A percentile compares a stretch with the other conserved stretches of the same genome.
phyloP scores from a whole-genome alignment of 2,797 vertebrate species.

The Paedocypris micromegethes region DNA sequence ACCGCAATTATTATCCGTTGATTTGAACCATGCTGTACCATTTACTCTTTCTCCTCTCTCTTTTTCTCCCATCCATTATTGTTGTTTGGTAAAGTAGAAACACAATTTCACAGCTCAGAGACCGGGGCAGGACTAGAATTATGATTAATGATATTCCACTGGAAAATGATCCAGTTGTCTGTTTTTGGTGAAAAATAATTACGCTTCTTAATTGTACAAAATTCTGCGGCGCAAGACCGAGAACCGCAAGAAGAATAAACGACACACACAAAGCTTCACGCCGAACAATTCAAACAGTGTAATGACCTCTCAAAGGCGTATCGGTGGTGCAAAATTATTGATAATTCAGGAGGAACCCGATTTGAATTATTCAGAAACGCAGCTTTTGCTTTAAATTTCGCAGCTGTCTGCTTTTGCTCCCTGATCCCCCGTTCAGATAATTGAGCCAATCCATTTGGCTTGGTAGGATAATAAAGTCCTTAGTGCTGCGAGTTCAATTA shows the following conservation, averaged over 20 bases:
- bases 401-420: conserved; percentile 13
- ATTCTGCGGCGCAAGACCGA: conserved; percentile 63
- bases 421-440: conserved; percentile 23
- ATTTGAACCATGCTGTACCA: conserved; percentile 57
- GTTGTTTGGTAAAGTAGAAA: conserved; percentile 74
- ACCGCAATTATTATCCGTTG: conserved; percentile 61
- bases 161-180: conserved; percentile 66
- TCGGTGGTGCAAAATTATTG: conserved; percentile 21
- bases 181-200: conserved; percentile 67
- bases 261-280: background rate
- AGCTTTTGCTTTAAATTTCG: conserved; percentile 13
- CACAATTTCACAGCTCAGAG: conserved; percentile 74
- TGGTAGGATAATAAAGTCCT: conserved; percentile 27
- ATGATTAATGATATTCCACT: conserved; percentile 72
- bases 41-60: conserved; percentile 52
- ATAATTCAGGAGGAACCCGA: conserved; percentile 29
- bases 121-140: conserved; percentile 64
- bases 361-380: conserved; percentile 29
- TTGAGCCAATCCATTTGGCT: conserved; percentile 27
- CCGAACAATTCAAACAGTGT: conserved; percentile 1
- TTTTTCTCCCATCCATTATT: conserved; percentile 62
- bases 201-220: conserved; percentile 68
- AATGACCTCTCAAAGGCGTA: conserved; percentile 17
- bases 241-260: conserved; percentile 13
- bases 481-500: conserved; percentile 16